Evolutionary conservation across 2,113 vertebrate genomes (phyloP).

Genomic region (Zosterops hypoxanthus): DNA sequence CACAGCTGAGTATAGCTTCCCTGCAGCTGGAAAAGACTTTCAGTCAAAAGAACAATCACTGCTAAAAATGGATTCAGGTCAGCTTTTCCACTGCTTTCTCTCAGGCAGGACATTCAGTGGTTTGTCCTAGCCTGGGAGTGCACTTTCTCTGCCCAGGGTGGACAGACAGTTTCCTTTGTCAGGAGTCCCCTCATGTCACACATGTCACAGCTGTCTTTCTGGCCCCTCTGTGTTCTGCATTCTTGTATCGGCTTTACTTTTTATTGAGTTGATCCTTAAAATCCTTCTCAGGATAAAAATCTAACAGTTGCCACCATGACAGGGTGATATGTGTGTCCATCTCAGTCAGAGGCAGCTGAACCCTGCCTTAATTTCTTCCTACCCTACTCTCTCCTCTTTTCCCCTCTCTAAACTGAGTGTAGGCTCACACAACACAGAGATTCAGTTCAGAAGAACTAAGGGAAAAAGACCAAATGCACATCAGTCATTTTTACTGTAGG

Average conservation of each 20-base stretch:
- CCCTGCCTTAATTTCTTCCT: background rate
- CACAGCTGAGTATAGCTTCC: background rate
- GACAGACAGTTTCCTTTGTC: background rate
- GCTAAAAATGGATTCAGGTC: conserved; percentile 13
- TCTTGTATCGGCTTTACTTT: background rate
- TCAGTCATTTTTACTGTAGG: background rate
- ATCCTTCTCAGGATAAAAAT: background rate
- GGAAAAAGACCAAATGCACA: background rate
- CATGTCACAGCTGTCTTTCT: background rate
- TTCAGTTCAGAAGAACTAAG: background rate
- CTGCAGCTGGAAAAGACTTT: background rate
- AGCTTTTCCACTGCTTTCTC: background rate
- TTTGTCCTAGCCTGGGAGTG: background rate
- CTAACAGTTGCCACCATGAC: background rate
- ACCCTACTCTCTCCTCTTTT: background rate
- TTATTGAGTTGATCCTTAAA: background rate
- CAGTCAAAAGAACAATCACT: background rate
- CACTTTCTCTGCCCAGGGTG: background rate
- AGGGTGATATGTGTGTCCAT: background rate
- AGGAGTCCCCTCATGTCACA: background rate
- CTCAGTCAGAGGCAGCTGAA: background rate
- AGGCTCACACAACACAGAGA: background rate
- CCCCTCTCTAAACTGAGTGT: too few relatives aligned
- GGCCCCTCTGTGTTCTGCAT: background rate
- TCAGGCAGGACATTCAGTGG: background rate